Evolutionary conservation across 1,140 invertebrate species (phyloP).

Genomic region (Vanessa tameamea): DNA sequence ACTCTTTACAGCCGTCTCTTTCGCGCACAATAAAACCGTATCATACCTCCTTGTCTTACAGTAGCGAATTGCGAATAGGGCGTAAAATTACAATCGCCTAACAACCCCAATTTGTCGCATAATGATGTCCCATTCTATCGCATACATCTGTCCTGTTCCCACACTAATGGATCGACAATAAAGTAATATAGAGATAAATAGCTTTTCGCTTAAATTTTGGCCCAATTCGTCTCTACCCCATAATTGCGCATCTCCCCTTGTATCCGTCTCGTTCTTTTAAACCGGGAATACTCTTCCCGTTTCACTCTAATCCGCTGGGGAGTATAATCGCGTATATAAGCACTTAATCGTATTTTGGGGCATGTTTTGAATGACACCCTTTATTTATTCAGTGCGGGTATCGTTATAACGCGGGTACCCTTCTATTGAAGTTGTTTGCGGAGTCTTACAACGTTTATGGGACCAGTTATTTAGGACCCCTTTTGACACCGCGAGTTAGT

Average conservation of each 20-base stretch:
- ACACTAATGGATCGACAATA: slow-evolving; percentile 75
- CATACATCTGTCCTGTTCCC: slow-evolving; percentile 46
- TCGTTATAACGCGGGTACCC: slow-evolving; percentile 52
- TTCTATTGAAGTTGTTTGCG: slow-evolving; percentile 74
- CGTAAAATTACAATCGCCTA: slow-evolving; percentile 63
- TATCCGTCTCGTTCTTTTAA: slow-evolving; percentile 45
- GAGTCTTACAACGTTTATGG: slow-evolving; percentile 64
- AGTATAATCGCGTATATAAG: slow-evolving; percentile 76
- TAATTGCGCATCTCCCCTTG: slow-evolving; percentile 73
- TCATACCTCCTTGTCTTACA: background rate
- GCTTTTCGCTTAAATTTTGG: slow-evolving; percentile 78
- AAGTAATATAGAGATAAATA: slow-evolving; percentile 79
- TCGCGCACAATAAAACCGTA: slow-evolving; percentile 20
- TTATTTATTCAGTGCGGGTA: slow-evolving; percentile 72
- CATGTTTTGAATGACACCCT: slow-evolving; percentile 56
- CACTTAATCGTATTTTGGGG: slow-evolving; percentile 76
- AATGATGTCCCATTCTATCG: slow-evolving; percentile 49
- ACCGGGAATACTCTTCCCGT: slow-evolving; percentile 37
- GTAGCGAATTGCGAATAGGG: slow-evolving; percentile 36
- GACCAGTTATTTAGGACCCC: slow-evolving; percentile 44
- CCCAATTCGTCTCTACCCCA: slow-evolving; percentile 68
- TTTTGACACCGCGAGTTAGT: slow-evolving; percentile 19
- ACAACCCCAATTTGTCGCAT: slow-evolving; percentile 73
- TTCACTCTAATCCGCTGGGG: slow-evolving; percentile 60
- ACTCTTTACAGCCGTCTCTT: slow-evolving; percentile 30